A percentile compares a stretch with the other conserved stretches of the same genome.
These are phyloP conservation scores for Nephrotoma appendiculata DNA, from an alignment of 2,888 invertebrate species.

Conservation along the genomic window DNA sequence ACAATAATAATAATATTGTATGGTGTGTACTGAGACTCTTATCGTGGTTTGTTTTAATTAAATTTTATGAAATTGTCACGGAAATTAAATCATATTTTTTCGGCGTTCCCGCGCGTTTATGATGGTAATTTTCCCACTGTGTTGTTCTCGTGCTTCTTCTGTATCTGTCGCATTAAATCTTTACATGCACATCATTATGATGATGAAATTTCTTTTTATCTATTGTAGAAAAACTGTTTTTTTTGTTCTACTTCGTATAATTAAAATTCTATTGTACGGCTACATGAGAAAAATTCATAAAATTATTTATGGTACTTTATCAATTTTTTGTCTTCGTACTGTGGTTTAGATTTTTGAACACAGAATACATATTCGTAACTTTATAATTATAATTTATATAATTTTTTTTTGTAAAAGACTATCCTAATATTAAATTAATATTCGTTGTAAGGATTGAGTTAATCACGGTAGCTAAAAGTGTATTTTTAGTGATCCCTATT, in stretches of 20 bases:
- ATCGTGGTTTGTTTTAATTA: background rate
- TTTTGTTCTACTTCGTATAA: background rate
- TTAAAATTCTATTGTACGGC: background rate
- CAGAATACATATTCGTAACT: background rate
- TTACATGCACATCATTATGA: background rate
- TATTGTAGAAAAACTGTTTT: background rate
- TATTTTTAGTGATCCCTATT: background rate
- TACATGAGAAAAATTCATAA: background rate
- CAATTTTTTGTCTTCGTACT: background rate
- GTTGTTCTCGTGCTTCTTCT: background rate
- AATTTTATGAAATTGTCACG: background rate
- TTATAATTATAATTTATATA: background rate
- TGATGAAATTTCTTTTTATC: background rate
- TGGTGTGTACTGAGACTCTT: background rate
- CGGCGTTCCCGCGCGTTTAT: background rate
- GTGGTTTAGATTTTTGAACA: background rate
- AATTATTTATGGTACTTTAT: background rate
- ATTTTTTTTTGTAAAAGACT: background rate
- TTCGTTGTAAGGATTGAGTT: background rate
- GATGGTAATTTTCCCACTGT: background rate
- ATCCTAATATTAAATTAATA: background rate
- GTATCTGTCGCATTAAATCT: background rate
- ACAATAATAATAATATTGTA: background rate
- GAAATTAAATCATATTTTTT: background rate
- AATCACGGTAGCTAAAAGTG: background rate